phyloP scores from a whole-genome alignment of 2,888 invertebrate species.

The Calameuta filiformis region DNA sequence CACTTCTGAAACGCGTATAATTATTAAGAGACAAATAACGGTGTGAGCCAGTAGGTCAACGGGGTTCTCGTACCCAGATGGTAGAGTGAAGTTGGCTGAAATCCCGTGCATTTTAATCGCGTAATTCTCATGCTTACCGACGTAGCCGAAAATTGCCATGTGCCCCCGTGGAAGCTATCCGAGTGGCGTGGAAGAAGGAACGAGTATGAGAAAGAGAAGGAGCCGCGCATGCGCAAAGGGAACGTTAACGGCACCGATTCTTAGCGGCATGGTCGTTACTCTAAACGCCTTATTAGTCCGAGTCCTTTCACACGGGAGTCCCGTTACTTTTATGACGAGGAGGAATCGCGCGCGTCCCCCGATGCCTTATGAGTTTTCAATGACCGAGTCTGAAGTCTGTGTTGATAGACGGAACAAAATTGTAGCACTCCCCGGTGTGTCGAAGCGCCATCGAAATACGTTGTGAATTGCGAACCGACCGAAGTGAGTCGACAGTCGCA shows the following conservation, averaged over 20 bases:
- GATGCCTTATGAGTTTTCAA: background rate
- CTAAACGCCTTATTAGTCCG: conserved; percentile 17
- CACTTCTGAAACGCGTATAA: background rate
- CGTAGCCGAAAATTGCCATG: background rate
- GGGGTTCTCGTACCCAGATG: background rate
- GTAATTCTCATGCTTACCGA: background rate
- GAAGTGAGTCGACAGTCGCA: background rate
- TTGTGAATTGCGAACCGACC: background rate
- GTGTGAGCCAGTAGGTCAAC: background rate
- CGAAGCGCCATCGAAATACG: background rate
- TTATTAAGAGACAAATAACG: background rate
- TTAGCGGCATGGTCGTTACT: background rate
- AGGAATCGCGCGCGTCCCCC: background rate
- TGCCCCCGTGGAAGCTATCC: background rate
- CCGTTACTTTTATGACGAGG: conserved; percentile 10
- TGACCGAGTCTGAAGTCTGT: background rate
- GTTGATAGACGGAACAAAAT: background rate
- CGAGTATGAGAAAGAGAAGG: background rate
- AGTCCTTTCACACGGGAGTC: conserved; percentile 17
- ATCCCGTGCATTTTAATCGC: background rate
- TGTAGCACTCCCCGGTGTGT: background rate
- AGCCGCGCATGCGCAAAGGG: background rate
- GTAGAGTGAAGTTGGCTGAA: background rate
- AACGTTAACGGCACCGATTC: background rate
- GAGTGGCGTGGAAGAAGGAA: background rate